Evolutionary conservation across 1,140 invertebrate species (phyloP).

Genomic region (Aplysia californica): DNA sequence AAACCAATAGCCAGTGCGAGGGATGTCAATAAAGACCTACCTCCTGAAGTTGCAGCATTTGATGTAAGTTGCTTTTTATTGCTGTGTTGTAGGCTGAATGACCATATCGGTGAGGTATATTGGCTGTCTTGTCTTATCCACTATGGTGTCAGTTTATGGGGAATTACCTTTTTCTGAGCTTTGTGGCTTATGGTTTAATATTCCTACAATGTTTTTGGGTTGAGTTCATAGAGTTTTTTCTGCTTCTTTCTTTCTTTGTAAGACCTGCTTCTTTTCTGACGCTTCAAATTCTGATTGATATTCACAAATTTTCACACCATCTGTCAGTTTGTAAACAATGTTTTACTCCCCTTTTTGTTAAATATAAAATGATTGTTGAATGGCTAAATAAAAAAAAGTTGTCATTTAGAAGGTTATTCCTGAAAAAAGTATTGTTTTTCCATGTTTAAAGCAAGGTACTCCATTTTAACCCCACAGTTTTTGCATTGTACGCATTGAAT

Average conservation of each 20-base stretch:
- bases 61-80: constrained; percentile 46
- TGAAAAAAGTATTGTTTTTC: background rate
- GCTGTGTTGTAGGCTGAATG: background rate
- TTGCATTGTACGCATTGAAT: background rate
- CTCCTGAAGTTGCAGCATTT: constrained; percentile 64
- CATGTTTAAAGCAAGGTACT: background rate
- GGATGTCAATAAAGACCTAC: constrained; percentile 62
- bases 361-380: background rate
- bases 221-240: too few species aligned
- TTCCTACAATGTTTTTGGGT: too few species aligned
- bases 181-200: too few species aligned
- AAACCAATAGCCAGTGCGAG: constrained; percentile 45
- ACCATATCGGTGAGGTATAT: background rate
- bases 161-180: too few species aligned
- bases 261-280: too few species aligned
- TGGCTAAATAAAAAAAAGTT: background rate
- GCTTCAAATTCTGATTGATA: too few species aligned
- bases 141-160: background rate
- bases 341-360: background rate
- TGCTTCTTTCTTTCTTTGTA: too few species aligned
- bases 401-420: background rate
- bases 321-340: too few species aligned
- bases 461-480: background rate
- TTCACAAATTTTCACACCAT: too few species aligned
- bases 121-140: background rate